Base-by-base conservation (phyloP, 2,113 vertebrate species). In the Guaruba guarouba region DNA sequence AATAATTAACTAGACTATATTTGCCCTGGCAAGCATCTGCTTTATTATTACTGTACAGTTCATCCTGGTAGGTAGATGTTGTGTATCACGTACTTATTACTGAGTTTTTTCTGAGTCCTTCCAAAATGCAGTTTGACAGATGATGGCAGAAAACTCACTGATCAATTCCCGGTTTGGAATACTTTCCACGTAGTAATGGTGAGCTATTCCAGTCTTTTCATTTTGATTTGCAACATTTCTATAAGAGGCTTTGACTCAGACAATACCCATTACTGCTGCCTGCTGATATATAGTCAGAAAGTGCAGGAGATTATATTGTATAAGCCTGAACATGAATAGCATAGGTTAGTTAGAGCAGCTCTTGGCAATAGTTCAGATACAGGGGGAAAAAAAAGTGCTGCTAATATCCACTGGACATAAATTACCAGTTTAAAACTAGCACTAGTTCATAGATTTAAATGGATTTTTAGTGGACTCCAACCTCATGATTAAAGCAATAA, bases 361-460 rank as follows among this genome's bases (percentile, higher is more conserved):
- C 31, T 46, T 93, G 89, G 96, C 92, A 88, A 92, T 17, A 79
- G 66, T 79, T 96, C 96, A 97, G 78, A 84, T 18, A 68, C 14
- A 62, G 62, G 29, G n/a, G 27, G 2, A 0, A 4, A 3, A 80
- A 86, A 94, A 96, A 43, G 37, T 55, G 52, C 67, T 85, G 55
- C 70, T 86, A 93, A 87, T 90, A 91, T 88, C 57, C 63, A 92
- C 82, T 75, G 80, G 88, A 94, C 92, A 96, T 97, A 95, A 97
- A 93, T 96, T 96, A 97, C 92, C 96, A 95, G 91, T 97, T 95
- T 93, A 95, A 90, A 93, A 87, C 90, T 51, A 95, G 95, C 82
- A 90, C 93, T 92, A 94, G 88, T 95, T 93, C 95, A 97, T 76
- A 93, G 95, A 95, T 93, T 92, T 93, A 93, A 97, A 97, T 97